phyloP scores from a whole-genome alignment of 2,113 vertebrate species.

The Equus przewalskii region DNA sequence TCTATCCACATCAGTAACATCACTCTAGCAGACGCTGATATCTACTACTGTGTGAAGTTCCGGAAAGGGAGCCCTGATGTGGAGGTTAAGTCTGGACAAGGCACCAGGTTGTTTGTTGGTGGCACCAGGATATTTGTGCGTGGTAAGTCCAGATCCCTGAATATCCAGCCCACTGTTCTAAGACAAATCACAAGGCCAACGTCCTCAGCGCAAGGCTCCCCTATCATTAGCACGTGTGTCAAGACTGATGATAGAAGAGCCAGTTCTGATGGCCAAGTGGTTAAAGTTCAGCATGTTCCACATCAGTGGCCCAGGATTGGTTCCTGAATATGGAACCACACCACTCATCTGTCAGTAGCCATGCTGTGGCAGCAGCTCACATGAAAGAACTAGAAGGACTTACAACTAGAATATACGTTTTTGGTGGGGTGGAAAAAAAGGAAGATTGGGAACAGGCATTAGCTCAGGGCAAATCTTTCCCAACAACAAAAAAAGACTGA shows the following conservation, averaged over 20 bases:
- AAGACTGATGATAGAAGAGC: background rate
- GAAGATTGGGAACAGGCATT: no score
- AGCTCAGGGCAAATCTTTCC: no score
- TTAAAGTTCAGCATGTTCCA: no score
- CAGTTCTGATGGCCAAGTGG: no score
- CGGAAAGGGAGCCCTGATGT: accelerated
- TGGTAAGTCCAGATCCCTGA: slow-evolving; percentile 47
- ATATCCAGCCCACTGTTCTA: background rate
- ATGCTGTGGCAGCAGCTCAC: no score
- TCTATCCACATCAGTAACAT: slow-evolving; percentile 11
- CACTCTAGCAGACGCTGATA: background rate
- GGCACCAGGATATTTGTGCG: background rate
- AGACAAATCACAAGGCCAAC: background rate
- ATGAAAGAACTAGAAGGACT: no score
- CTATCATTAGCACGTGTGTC: background rate
- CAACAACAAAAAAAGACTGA: no score
- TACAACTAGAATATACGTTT: no score
- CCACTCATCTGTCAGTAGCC: no score
- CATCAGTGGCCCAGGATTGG: no score
- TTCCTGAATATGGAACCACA: no score
- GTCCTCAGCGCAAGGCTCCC: background rate
- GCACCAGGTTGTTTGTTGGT: background rate
- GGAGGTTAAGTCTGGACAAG: background rate
- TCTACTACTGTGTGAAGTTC: slow-evolving; percentile 74
- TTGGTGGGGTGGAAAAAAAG: no score